These are phyloP conservation scores for Gavialis gangeticus DNA, from an alignment of 2,113 vertebrate genomes.

Conservation along the genomic window DNA sequence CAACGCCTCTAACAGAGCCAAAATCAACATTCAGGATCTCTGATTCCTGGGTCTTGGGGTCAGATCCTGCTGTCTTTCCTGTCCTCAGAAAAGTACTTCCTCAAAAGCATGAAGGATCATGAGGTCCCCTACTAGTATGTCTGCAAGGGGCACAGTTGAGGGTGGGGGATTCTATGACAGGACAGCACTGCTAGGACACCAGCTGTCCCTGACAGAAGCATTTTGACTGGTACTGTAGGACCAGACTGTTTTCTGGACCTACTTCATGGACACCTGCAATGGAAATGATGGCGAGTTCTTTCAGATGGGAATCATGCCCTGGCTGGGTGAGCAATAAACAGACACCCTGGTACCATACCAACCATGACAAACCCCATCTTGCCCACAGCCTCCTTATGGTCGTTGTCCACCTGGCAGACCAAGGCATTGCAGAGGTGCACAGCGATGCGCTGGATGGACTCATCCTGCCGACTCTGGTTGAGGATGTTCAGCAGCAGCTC, in stretches of 20 bases:
- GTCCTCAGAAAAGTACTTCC: background rate
- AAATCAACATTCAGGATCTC: background rate
- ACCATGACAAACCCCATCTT: slow-evolving; percentile 99
- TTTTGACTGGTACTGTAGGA: rapidly evolving
- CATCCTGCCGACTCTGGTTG: slow-evolving; percentile 92
- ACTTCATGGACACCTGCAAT: background rate
- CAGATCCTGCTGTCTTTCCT: background rate
- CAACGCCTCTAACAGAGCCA: background rate
- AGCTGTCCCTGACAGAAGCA: background rate
- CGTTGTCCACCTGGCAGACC: slow-evolving; percentile 99
- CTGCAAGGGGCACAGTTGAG: background rate
- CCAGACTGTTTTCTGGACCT: background rate
- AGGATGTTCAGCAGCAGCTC: slow-evolving; percentile 95
- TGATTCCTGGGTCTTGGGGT: background rate
- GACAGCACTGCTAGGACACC: background rate
- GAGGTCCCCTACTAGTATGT: background rate
- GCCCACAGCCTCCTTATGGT: slow-evolving; percentile 97
- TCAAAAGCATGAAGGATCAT: background rate
- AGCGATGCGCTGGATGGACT: slow-evolving; percentile 97
- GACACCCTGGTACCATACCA: slow-evolving; percentile 43
- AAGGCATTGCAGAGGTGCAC: slow-evolving; percentile 97
- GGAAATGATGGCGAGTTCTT: background rate
- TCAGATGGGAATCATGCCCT: background rate
- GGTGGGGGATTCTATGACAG: background rate
- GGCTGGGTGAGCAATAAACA: background rate